Percentiles rank a stretch among this genome's conserved stretches.
Evolutionary conservation across 2,113 vertebrate genomes (phyloP).

Genomic region (Phalacrocorax aristotelis): DNA sequence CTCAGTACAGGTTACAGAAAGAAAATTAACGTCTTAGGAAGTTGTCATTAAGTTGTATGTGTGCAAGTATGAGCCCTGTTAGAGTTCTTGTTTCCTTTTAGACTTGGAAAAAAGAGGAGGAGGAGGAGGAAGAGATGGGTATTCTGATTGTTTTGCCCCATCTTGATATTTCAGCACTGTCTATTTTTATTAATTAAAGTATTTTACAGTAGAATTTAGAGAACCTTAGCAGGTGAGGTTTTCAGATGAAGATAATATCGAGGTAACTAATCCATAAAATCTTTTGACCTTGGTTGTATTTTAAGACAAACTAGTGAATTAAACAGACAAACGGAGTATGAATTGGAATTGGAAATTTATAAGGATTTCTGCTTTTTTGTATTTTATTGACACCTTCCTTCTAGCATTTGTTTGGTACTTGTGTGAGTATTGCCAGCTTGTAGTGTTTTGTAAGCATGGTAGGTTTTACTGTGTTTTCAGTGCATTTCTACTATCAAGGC

Average conservation of each 20-base stretch:
- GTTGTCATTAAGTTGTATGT: not conserved
- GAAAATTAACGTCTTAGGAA: not conserved
- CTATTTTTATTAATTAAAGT: not conserved
- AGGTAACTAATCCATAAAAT: not conserved
- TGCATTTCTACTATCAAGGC: constrained; percentile 10
- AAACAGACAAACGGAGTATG: not conserved
- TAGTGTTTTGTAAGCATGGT: constrained; percentile 40
- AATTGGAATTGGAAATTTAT: not conserved
- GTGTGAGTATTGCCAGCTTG: not conserved
- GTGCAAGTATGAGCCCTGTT: not conserved
- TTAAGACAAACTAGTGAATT: not conserved
- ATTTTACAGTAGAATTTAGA: not conserved
- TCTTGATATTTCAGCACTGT: not conserved
- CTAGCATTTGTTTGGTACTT: constrained; percentile 29
- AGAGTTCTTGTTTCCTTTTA: not conserved
- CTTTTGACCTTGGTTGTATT: not conserved
- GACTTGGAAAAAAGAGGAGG: not conserved
- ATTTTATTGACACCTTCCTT: not conserved
- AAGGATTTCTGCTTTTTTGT: not conserved
- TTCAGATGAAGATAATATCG: not conserved
- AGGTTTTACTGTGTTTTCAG: not conserved
- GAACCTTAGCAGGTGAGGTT: not conserved
- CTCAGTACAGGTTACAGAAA: not conserved
- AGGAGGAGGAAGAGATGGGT: not conserved
- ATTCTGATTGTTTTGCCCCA: not conserved